A percentile compares a stretch with the other conserved stretches of the same genome.
Conservation (phyloP, 2,113 vertebrate species). For the Chauna torquata region DNA sequence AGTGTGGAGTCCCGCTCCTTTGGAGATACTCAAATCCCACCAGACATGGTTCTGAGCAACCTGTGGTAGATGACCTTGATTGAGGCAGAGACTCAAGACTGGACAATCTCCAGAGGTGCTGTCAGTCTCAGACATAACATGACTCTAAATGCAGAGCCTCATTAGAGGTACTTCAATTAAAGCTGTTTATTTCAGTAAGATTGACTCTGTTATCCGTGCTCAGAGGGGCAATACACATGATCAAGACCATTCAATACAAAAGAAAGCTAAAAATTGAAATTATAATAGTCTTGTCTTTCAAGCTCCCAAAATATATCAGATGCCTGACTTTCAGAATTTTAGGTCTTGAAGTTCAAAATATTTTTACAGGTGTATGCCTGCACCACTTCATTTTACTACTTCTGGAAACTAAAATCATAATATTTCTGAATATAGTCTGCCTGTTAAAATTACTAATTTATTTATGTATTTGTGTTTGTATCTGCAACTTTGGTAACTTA, state of each 20-base stretch:
- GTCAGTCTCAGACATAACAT: background rate
- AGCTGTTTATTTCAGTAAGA: slow-evolving; percentile 22
- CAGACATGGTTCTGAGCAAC: background rate
- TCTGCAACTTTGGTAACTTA: background rate
- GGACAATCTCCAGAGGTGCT: background rate
- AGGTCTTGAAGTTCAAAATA: background rate
- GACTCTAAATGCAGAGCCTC: background rate
- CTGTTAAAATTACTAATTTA: background rate
- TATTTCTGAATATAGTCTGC: background rate
- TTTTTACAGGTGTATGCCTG: background rate
- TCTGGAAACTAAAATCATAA: background rate
- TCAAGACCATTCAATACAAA: background rate
- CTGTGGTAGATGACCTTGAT: background rate
- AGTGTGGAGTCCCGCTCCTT: background rate
- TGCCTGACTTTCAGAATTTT: background rate
- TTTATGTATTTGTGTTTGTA: background rate
- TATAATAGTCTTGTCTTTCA: background rate
- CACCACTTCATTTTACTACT: background rate
- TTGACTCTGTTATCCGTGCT: background rate
- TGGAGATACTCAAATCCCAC: background rate
- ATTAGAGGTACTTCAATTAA: background rate
- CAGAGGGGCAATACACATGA: background rate
- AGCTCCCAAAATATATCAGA: background rate
- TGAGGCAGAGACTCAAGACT: background rate
- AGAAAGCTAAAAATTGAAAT: background rate